These are phyloP conservation scores for Pollicipes pollicipes DNA, from an alignment of 1,140 invertebrate genomes.

Conservation along the genomic window DNA sequence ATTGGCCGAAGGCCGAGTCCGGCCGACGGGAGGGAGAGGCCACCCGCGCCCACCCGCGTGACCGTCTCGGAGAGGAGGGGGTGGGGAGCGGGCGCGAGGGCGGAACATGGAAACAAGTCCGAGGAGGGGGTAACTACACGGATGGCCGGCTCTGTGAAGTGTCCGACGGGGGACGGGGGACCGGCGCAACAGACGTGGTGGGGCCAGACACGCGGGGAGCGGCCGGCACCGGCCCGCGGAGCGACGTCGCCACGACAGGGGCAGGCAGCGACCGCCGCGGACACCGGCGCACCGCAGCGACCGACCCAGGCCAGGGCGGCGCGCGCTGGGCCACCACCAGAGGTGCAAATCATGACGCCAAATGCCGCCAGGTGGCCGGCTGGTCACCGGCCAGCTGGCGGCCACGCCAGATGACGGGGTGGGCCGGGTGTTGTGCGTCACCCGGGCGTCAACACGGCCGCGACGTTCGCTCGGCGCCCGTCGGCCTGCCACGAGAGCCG, in stretches of 20 bases:
- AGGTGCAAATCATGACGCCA: not conserved
- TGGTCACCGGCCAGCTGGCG: not conserved
- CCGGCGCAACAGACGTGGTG: too few relatives aligned
- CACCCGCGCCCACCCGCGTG: too few relatives aligned
- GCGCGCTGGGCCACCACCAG: not conserved
- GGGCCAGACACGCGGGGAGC: too few relatives aligned
- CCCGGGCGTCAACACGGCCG: not conserved
- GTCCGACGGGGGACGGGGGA: not conserved
- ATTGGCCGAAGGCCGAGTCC: too few relatives aligned
- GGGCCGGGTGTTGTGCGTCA: not conserved
- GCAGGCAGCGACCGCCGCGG: not conserved
- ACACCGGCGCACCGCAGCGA: not conserved
- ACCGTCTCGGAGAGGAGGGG: not conserved
- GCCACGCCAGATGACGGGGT: not conserved
- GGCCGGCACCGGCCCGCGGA: too few relatives aligned
- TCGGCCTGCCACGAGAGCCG: not conserved
- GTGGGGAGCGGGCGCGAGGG: not conserved
- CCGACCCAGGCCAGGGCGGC: too few relatives aligned
- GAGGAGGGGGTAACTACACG: not conserved
- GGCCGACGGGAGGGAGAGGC: too few relatives aligned
- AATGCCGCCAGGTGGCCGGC: not conserved
- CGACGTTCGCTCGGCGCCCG: not conserved
- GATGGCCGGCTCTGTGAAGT: not conserved
- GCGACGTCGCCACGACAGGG: too few relatives aligned
- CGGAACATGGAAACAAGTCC: not conserved